phyloP scores from a whole-genome alignment of 2,888 invertebrate genomes.

The Drosophila prostipennis region DNA sequence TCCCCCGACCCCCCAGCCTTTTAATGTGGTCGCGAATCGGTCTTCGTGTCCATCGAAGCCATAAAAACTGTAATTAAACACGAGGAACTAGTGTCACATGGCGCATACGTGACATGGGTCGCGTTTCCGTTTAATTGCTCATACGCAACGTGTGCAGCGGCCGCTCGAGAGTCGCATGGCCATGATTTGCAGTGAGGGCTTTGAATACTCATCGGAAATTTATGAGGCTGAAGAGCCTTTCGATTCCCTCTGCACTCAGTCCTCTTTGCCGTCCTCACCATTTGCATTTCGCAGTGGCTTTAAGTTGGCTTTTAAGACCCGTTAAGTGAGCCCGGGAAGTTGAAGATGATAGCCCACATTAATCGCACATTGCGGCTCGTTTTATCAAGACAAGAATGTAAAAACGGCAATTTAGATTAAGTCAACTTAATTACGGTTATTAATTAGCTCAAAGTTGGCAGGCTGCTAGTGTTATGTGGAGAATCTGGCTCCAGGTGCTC shows the following conservation, averaged over 20 bases:
- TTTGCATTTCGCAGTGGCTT: conserved; percentile 29
- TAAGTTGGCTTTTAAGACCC: conserved; percentile 24
- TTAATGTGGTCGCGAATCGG: conserved; percentile 59
- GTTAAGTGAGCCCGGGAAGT: conserved; percentile 15
- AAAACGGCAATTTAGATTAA: conserved; percentile 35
- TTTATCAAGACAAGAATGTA: conserved; percentile 9
- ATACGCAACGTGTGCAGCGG: conserved; percentile 51
- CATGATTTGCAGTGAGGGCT: conserved; percentile 32
- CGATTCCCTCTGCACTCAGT: neutral
- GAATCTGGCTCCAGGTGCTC: conserved; percentile 9
- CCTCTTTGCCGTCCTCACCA: neutral
- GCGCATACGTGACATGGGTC: conserved; percentile 72
- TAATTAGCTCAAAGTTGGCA: conserved; percentile 44
- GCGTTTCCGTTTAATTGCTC: conserved; percentile 55
- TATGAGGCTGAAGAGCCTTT: conserved; percentile 8
- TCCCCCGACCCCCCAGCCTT: too few species aligned
- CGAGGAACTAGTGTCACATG: conserved; percentile 74
- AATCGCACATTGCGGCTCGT: conserved; percentile 31
- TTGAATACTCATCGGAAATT: conserved; percentile 35
- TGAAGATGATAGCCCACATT: conserved; percentile 22
- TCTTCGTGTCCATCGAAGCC: conserved; percentile 46
- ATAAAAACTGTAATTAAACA: conserved; percentile 76
- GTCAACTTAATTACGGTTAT: conserved; percentile 43
- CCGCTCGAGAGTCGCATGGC: conserved; percentile 5
- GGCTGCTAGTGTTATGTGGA: conserved; percentile 14